Percentiles rank a stretch among this genome's conserved stretches.
Conservation (phyloP, 2,888 invertebrate species). For the Deilephila elpenor region DNA sequence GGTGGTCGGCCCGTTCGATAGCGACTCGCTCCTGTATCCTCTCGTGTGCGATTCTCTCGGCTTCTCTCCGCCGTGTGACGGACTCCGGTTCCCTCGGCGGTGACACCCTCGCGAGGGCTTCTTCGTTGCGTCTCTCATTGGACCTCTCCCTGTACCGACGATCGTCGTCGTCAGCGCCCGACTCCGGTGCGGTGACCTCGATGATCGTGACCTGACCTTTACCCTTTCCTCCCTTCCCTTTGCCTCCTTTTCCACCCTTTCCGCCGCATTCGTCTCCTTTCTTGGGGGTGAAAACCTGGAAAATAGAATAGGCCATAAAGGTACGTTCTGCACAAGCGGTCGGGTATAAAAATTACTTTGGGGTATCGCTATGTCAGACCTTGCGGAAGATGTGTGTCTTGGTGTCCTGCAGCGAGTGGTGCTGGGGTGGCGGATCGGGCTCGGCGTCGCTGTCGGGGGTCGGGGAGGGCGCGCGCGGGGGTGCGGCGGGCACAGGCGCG, state of each 20-base stretch:
- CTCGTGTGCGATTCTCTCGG: constrained; percentile 53
- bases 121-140: constrained; percentile 65
- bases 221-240: constrained; percentile 89
- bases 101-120: constrained; percentile 69
- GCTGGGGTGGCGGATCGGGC: constrained; percentile 60
- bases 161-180: constrained; percentile 73
- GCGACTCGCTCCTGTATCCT: constrained; percentile 56
- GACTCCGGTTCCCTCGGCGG: constrained; percentile 65
- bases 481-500: constrained; percentile 40
- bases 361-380: constrained; percentile 48
- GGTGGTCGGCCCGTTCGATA: constrained; percentile 55
- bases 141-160: constrained; percentile 70
- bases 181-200: constrained; percentile 78
- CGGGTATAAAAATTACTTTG: background rate
- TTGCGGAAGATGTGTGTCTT: constrained; percentile 77
- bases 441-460: constrained; percentile 61
- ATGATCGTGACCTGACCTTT: constrained; percentile 90
- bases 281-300: constrained; percentile 80
- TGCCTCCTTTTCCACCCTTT: constrained; percentile 89
- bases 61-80: constrained; percentile 45
- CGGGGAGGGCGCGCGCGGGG: constrained; percentile 52
- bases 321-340: background rate
- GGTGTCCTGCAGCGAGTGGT: constrained; percentile 60
- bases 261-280: constrained; percentile 88
- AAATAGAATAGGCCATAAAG: constrained; percentile 30